These are phyloP conservation scores for Oligia latruncula DNA, from an alignment of 2,888 invertebrate genomes.

Conservation along the genomic window DNA sequence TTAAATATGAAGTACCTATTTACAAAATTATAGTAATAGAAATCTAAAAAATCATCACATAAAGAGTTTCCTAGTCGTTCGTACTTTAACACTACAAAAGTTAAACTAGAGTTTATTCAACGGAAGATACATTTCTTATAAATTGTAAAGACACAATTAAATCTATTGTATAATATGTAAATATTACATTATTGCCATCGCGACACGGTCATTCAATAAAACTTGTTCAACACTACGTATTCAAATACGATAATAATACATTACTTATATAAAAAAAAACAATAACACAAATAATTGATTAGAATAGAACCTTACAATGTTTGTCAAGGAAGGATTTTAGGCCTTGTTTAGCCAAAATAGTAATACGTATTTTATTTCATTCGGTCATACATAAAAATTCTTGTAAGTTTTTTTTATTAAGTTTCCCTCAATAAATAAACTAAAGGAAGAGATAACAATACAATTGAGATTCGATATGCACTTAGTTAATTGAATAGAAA, in stretches of 20 bases:
- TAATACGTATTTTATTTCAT: not conserved
- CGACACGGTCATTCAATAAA: conserved; percentile 34
- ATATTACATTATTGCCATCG: conserved; percentile 62
- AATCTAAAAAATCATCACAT: conserved; percentile 79
- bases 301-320: not conserved
- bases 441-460: conserved; percentile 5
- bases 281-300: not conserved
- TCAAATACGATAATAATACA: conserved; percentile 7
- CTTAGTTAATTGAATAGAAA: conserved; percentile 27
- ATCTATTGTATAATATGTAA: conserved; percentile 50
- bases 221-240: conserved; percentile 35
- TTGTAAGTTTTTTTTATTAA: not conserved
- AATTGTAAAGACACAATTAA: conserved; percentile 34
- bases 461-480: conserved; percentile 54
- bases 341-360: not conserved
- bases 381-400: not conserved
- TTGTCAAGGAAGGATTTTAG: not conserved
- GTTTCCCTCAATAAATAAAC: conserved; percentile 10
- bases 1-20: conserved; percentile 70
- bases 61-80: conserved; percentile 72
- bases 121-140: conserved; percentile 30
- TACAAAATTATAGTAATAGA: conserved; percentile 75
- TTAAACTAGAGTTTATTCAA: conserved; percentile 42
- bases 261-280: not conserved
- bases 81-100: conserved; percentile 64